phyloP scores from a whole-genome alignment of 2,113 vertebrate species.

The Calyptommatus sinebrachiatus region DNA sequence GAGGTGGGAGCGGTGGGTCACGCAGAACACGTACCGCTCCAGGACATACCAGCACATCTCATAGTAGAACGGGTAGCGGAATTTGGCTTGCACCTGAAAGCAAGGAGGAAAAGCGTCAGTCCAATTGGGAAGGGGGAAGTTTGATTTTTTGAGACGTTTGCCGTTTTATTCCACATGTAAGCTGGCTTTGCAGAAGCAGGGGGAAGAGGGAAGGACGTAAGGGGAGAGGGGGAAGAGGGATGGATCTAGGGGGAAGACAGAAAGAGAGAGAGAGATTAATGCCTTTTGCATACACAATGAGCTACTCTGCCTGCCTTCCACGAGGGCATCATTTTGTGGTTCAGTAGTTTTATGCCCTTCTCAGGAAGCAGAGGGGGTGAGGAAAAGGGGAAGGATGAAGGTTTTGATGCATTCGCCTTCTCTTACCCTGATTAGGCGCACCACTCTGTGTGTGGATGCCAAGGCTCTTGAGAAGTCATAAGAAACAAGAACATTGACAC shows the following conservation, averaged over 20 bases:
- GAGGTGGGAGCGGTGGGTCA: constrained; percentile 90
- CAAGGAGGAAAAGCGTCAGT: constrained; percentile 46
- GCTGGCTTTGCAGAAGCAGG: constrained; percentile 36
- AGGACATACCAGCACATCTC: constrained; percentile 98
- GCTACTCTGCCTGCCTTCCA: constrained; percentile 52
- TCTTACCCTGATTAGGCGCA: neutral
- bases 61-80: constrained; percentile 97
- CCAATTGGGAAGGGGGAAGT: constrained; percentile 32
- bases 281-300: constrained; percentile 69
- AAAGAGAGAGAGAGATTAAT: constrained; percentile 46
- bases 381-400: constrained; percentile 30
- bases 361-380: constrained; percentile 14
- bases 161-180: constrained; percentile 62
- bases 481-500: neutral
- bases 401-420: constrained; percentile 30
- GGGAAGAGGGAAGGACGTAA: constrained; percentile 18
- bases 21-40: constrained; percentile 91
- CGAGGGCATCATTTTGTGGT: constrained; percentile 50
- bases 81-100: constrained; percentile 91
- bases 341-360: constrained; percentile 58
- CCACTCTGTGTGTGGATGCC: constrained; percentile 31
- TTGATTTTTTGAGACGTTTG: constrained; percentile 42
- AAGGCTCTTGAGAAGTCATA: constrained; percentile 25
- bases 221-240: constrained; percentile 32
- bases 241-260: too few species aligned